Conservation (phyloP, 2,797 vertebrate genomes). For the Myiotriccus ornatus region DNA sequence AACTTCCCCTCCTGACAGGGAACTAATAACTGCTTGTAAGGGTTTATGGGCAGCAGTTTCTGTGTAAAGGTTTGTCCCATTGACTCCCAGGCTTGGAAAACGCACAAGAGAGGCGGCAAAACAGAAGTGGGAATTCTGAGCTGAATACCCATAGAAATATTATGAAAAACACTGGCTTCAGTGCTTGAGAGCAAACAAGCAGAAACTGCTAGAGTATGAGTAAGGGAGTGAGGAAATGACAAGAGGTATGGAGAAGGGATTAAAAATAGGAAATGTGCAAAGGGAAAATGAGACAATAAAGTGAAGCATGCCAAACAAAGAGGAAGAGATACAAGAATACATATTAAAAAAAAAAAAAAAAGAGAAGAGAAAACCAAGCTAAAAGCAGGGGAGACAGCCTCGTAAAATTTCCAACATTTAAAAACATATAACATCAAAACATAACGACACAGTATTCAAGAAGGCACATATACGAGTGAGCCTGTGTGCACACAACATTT, state of each 20-base stretch:
- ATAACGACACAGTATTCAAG: background rate
- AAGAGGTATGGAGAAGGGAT: background rate
- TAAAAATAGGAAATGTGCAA: background rate
- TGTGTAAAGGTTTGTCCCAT: background rate
- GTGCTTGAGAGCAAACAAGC: rapidly evolving
- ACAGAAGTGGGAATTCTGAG: background rate
- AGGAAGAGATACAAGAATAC: background rate
- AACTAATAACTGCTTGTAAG: background rate
- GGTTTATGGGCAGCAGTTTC: background rate
- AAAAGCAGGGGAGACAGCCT: background rate
- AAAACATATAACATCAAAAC: background rate
- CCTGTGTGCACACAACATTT: rapidly evolving
- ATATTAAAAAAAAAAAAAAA: background rate
- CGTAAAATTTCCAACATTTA: background rate
- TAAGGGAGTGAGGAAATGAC: background rate
- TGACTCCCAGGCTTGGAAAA: background rate
- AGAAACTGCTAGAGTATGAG: background rate
- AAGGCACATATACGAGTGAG: rapidly evolving
- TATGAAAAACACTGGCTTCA: background rate
- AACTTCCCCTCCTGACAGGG: constrained; percentile 19
- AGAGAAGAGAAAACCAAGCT: background rate
- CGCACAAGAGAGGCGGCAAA: background rate
- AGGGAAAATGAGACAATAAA: background rate
- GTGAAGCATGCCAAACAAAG: background rate
- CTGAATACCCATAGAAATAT: background rate